These are phyloP conservation scores for Campoplex capitator DNA, from an alignment of 2,888 invertebrate species.

Conservation along the genomic window DNA sequence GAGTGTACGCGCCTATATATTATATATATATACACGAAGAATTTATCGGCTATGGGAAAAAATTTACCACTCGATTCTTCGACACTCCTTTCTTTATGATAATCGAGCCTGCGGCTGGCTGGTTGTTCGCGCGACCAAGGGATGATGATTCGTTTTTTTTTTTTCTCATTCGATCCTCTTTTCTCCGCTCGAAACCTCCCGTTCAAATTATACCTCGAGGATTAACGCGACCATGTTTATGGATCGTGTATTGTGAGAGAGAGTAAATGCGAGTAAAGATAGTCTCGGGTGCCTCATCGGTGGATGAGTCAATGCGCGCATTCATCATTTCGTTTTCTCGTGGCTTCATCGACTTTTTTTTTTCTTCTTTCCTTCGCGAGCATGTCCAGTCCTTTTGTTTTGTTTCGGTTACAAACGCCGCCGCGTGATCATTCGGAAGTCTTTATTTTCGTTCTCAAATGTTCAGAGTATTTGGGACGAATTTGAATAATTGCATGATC, in stretches of 20 bases:
- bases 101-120: conserved; percentile 29
- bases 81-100: conserved; percentile 57
- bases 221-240: conserved; percentile 36
- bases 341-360: not conserved
- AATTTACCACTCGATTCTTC: conserved; percentile 59
- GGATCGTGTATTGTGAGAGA: not conserved
- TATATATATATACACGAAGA: not conserved
- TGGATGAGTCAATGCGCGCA: not conserved
- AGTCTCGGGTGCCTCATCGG: not conserved
- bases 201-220: conserved; percentile 22
- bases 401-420: not conserved
- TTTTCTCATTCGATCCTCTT: conserved; percentile 17
- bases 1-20: not conserved
- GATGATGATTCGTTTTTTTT: conserved; percentile 35
- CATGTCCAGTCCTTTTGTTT: not conserved
- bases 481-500: not conserved
- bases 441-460: not conserved
- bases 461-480: not conserved
- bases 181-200: not conserved
- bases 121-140: not conserved
- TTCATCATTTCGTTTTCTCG: not conserved
- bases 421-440: not conserved
- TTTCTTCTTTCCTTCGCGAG: not conserved
- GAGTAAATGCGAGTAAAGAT: not conserved
- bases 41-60: conserved; percentile 56